Evolutionary conservation across 2,113 vertebrate genomes (phyloP).

Genomic region (Hypocryptadius cinnamomeus): DNA sequence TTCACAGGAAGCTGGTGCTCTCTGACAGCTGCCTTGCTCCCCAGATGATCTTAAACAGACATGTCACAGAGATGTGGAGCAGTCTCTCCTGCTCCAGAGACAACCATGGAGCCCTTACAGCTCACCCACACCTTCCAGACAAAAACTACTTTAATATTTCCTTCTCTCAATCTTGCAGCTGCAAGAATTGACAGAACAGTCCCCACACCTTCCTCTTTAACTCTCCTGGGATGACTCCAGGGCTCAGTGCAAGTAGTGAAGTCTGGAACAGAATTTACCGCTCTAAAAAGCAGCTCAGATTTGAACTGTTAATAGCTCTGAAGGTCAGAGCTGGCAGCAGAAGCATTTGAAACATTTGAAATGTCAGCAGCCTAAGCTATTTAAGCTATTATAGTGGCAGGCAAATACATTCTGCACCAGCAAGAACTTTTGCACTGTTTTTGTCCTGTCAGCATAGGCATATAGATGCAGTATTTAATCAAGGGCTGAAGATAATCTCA

Average conservation of each 20-base stretch:
- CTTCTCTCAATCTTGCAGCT: neutral
- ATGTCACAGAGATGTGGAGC: neutral
- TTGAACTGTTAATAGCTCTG: neutral
- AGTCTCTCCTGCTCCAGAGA: neutral
- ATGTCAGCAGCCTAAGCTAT: constrained; percentile 9
- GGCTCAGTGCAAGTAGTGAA: neutral
- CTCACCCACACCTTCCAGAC: neutral
- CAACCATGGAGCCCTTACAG: neutral
- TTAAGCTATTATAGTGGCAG: neutral
- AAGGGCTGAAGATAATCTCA: neutral
- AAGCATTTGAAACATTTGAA: constrained; percentile 9
- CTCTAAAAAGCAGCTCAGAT: neutral
- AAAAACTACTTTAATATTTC: neutral
- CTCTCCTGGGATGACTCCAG: neutral
- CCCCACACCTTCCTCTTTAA: neutral
- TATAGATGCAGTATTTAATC: neutral
- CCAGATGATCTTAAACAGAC: neutral
- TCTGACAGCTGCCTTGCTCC: neutral
- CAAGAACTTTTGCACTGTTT: neutral
- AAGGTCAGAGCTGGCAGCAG: constrained; percentile 14
- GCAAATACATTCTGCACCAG: constrained; percentile 1
- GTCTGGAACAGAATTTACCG: neutral
- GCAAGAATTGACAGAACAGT: neutral
- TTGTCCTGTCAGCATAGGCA: neutral
- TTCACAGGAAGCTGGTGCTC: neutral